Percentiles rank a stretch among this genome's conserved stretches.
These are phyloP conservation scores for Otus sunia DNA, from an alignment of 2,113 vertebrate species.

Conservation along the genomic window DNA sequence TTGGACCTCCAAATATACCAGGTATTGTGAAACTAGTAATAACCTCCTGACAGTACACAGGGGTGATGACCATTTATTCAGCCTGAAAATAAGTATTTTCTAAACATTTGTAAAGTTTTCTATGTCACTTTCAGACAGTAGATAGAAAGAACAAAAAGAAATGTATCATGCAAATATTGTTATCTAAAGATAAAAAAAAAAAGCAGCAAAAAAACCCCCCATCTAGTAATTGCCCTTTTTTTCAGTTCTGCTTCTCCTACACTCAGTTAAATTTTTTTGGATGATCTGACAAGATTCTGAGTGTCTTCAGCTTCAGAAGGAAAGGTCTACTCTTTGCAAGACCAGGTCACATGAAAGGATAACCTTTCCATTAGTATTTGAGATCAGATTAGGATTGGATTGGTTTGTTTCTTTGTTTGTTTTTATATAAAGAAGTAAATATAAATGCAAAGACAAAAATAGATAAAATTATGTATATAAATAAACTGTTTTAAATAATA, in stretches of 20 bases:
- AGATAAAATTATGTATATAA: background rate
- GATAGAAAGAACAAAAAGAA: background rate
- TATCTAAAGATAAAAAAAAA: background rate
- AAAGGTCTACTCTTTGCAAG: background rate
- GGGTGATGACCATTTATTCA: background rate
- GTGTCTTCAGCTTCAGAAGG: background rate
- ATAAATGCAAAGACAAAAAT: background rate
- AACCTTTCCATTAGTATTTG: background rate
- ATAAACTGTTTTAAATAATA: background rate
- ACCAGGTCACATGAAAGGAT: background rate
- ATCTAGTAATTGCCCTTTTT: background rate
- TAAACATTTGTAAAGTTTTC: background rate
- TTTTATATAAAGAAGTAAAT: background rate
- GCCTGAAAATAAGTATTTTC: background rate
- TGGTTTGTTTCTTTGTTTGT: background rate
- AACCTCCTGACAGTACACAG: background rate
- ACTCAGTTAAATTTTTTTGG: background rate
- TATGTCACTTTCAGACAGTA: background rate
- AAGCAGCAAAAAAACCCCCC: background rate
- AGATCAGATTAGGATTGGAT: background rate
- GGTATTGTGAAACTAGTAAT: background rate
- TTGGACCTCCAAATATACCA: background rate
- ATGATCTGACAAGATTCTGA: background rate
- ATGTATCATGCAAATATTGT: background rate
- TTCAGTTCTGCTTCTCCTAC: background rate